These are phyloP conservation scores for Platorchestia sp. DNA, from an alignment of 1,140 invertebrate species.

Conservation along the genomic window DNA sequence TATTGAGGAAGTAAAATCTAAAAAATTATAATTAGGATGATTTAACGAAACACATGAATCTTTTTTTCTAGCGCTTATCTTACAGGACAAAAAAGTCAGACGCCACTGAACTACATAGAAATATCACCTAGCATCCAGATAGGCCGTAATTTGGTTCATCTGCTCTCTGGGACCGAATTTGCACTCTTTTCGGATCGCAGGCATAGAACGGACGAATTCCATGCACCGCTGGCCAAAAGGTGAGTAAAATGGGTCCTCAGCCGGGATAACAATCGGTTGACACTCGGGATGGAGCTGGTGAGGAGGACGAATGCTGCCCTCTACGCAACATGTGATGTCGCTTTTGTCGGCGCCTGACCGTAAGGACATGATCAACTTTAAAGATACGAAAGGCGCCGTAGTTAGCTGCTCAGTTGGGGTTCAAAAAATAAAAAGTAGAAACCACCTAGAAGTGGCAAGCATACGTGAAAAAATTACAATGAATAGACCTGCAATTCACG, in stretches of 20 bases:
- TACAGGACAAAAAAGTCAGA: neutral
- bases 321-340: constrained; percentile 61
- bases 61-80: neutral
- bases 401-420: neutral
- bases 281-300: constrained; percentile 81
- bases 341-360: constrained; percentile 59
- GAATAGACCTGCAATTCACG: too few relatives aligned
- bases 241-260: constrained; percentile 79
- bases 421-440: neutral
- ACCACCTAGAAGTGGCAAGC: neutral
- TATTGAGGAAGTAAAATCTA: neutral
- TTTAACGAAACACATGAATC: neutral
- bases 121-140: constrained; percentile 43
- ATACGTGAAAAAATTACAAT: neutral
- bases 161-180: constrained; percentile 84
- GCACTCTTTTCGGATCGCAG: constrained; percentile 84
- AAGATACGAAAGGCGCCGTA: neutral
- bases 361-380: neutral
- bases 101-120: neutral
- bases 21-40: neutral
- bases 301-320: constrained; percentile 48
- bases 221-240: constrained; percentile 80
- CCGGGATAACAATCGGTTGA: constrained; percentile 80
- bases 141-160: constrained; percentile 71
- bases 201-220: constrained; percentile 87